Percentiles rank a stretch among this genome's conserved stretches.
Evolutionary conservation across 2,797 vertebrate genomes (phyloP).

Genomic region (Holocentrus rufus): DNA sequence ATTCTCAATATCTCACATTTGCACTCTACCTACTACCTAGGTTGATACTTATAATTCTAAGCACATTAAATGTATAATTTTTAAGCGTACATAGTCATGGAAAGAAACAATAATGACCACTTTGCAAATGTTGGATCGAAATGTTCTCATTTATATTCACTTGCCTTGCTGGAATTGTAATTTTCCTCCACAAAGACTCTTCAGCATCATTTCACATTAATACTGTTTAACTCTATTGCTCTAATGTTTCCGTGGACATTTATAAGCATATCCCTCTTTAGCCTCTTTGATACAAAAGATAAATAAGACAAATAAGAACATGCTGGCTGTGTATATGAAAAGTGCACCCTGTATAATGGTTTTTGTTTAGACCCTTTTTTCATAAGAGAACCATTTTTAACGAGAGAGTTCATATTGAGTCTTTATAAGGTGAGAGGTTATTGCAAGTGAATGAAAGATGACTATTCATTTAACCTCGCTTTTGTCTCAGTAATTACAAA

Average conservation of each 20-base stretch:
- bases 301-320: slow-evolving; percentile 20
- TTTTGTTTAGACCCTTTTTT: not conserved
- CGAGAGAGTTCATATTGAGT: no score
- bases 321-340: not conserved
- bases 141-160: slow-evolving; percentile 27
- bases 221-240: slow-evolving; percentile 32
- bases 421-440: not conserved
- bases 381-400: not conserved
- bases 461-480: slow-evolving; percentile 2
- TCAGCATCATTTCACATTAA: slow-evolving; percentile 46
- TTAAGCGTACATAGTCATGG: not conserved
- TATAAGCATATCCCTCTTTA: slow-evolving; percentile 25
- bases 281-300: slow-evolving; percentile 1
- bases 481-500: slow-evolving; percentile 9
- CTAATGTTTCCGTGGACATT: not conserved
- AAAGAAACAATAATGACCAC: slow-evolving; percentile 34
- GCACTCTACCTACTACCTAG: no score
- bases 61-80: no score
- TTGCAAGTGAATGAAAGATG: slow-evolving; percentile 3
- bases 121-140: slow-evolving; percentile 35
- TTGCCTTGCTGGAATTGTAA: slow-evolving; percentile 35
- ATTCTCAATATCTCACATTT: no score
- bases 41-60: no score
- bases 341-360: not conserved
- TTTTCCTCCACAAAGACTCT: slow-evolving; percentile 37